Conservation (phyloP, 2,797 vertebrate species). For the Muraenolepis orangiensis region DNA sequence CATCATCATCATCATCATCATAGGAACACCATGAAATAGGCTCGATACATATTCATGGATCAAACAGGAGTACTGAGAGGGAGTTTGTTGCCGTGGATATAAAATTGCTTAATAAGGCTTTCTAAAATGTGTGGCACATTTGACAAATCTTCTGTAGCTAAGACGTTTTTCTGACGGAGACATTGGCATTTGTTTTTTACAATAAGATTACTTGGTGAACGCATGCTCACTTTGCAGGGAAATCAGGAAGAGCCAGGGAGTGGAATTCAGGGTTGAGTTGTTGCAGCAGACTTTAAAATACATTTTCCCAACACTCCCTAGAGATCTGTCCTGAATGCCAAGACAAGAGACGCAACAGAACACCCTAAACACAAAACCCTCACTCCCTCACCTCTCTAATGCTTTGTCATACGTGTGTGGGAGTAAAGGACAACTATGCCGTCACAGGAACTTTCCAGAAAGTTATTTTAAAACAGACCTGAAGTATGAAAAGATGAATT, state of each 20-base stretch:
- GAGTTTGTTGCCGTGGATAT: background rate
- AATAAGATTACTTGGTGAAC: background rate
- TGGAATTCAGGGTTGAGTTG: background rate
- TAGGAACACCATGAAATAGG: background rate
- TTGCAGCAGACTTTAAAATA: background rate
- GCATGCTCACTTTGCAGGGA: background rate
- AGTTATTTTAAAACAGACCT: background rate
- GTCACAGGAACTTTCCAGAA: background rate
- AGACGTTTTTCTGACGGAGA: background rate
- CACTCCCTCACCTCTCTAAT: background rate
- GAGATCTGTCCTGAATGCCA: background rate
- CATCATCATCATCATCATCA: background rate
- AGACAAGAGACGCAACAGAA: background rate
- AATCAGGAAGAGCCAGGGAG: background rate
- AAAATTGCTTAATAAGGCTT: background rate
- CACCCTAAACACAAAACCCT: constrained; percentile 13
- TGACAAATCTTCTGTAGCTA: background rate
- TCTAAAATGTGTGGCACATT: background rate
- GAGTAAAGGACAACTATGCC: background rate
- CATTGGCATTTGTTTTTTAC: background rate
- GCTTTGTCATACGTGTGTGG: background rate
- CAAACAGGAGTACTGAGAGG: background rate
- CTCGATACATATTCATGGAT: background rate
- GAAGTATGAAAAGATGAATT: background rate
- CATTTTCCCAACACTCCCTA: background rate